These are phyloP conservation scores for Pituophis catenifer DNA, from an alignment of 2,113 vertebrate genomes.

Conservation along the genomic window DNA sequence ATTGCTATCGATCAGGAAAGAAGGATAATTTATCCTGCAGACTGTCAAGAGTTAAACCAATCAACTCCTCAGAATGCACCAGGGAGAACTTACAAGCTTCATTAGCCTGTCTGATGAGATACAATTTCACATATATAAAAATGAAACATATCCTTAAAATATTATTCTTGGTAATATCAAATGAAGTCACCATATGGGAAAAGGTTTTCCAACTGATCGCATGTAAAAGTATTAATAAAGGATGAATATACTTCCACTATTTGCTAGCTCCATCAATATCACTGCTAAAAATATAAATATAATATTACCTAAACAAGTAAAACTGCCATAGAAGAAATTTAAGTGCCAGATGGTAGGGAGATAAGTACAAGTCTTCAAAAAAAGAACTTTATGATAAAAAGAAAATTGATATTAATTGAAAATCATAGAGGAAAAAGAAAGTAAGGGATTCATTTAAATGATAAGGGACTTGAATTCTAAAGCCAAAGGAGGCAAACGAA, in stretches of 20 bases:
- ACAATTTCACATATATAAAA: neutral
- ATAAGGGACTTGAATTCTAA: neutral
- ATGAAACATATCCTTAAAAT: neutral
- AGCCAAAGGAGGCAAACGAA: neutral
- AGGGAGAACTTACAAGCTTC: neutral
- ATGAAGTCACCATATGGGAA: neutral
- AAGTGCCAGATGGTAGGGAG: neutral
- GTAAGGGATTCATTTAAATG: neutral
- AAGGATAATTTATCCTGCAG: neutral
- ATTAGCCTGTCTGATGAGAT: neutral
- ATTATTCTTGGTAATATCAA: neutral
- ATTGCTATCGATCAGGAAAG: neutral
- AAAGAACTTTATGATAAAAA: neutral
- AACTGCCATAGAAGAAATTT: neutral
- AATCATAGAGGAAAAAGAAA: neutral
- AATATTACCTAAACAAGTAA: neutral
- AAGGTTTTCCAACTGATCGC: neutral
- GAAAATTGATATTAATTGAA: neutral
- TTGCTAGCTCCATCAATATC: neutral
- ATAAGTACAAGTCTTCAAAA: neutral
- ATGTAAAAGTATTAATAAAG: neutral
- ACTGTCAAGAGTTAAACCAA: neutral
- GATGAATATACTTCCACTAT: neutral
- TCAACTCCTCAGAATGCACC: neutral
- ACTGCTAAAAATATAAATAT: neutral